These are phyloP conservation scores for Microtus pennsylvanicus DNA, from an alignment of 2,113 vertebrate genomes.

Conservation along the genomic window DNA sequence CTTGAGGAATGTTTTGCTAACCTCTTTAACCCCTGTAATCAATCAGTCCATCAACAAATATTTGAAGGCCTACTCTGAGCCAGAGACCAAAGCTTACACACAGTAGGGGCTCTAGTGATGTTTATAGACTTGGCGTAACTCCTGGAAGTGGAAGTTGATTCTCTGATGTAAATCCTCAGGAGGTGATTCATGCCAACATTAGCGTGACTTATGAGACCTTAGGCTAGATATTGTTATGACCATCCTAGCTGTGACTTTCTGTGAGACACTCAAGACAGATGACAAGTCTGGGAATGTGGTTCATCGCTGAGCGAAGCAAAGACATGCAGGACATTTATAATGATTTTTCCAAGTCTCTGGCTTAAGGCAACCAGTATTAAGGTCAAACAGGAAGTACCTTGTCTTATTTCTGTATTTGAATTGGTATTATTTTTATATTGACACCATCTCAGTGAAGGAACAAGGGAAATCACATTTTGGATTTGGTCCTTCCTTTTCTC, in stretches of 20 bases:
- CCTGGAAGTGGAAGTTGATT: conserved; percentile 50
- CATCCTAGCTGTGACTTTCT: conserved; percentile 19
- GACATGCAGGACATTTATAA: background rate
- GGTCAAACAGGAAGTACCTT: background rate
- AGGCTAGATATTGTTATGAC: background rate
- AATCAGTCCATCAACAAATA: conserved; percentile 63
- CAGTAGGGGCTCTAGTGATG: conserved; percentile 27
- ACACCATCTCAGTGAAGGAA: background rate
- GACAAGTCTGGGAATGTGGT: background rate
- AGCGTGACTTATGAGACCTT: conserved; percentile 48
- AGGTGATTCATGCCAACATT: conserved; percentile 1
- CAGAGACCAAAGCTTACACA: conserved; percentile 39
- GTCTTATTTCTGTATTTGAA: background rate
- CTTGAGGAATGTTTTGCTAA: conserved; percentile 67
- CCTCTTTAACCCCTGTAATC: conserved; percentile 38
- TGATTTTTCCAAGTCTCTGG: conserved; percentile 39
- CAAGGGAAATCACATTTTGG: background rate
- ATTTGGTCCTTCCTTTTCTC: background rate
- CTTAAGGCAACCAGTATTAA: background rate
- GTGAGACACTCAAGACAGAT: background rate
- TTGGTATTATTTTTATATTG: background rate
- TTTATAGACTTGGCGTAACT: conserved; percentile 40
- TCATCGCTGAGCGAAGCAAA: conserved; percentile 24
- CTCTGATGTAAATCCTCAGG: conserved; percentile 33
- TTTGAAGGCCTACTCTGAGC: conserved; percentile 50